Conservation (phyloP, 1,140 invertebrate species). For the Lepeophtheirus salmonis region DNA sequence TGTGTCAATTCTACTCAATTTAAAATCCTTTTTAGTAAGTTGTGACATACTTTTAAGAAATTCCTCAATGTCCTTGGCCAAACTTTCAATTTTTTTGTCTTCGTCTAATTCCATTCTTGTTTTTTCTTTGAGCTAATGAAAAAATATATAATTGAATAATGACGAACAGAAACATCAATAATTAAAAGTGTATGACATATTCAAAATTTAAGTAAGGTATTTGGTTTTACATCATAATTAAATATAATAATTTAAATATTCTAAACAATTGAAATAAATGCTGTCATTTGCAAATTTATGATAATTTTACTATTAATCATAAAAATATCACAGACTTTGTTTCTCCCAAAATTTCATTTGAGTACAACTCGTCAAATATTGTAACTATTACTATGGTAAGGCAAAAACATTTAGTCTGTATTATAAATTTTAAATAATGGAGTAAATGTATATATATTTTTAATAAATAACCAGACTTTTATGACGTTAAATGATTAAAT, state of each 20-base stretch:
- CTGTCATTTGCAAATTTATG: not conserved
- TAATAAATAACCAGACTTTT: too few species aligned
- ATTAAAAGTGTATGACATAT: not conserved
- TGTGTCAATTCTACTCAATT: not conserved
- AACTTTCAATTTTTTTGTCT: conserved; percentile 4
- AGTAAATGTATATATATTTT: too few species aligned
- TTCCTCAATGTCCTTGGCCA: conserved; percentile 2
- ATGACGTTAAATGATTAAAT: too few species aligned
- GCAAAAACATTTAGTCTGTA: too few species aligned
- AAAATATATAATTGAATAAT: not conserved
- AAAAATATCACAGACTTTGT: too few species aligned
- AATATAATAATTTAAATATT: not conserved
- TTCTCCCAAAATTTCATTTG: too few species aligned
- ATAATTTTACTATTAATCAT: not conserved
- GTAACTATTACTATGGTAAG: too few species aligned
- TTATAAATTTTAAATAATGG: too few species aligned
- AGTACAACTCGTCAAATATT: too few species aligned
- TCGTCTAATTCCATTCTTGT: conserved; percentile 10
- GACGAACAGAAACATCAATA: not conserved
- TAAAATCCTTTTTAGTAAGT: not conserved
- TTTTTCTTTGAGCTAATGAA: not conserved
- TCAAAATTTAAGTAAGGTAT: not conserved
- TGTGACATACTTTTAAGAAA: not conserved
- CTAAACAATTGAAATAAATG: not conserved
- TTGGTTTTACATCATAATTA: not conserved